Conservation (phyloP, 2,113 vertebrate species). For the Noctilio leporinus region DNA sequence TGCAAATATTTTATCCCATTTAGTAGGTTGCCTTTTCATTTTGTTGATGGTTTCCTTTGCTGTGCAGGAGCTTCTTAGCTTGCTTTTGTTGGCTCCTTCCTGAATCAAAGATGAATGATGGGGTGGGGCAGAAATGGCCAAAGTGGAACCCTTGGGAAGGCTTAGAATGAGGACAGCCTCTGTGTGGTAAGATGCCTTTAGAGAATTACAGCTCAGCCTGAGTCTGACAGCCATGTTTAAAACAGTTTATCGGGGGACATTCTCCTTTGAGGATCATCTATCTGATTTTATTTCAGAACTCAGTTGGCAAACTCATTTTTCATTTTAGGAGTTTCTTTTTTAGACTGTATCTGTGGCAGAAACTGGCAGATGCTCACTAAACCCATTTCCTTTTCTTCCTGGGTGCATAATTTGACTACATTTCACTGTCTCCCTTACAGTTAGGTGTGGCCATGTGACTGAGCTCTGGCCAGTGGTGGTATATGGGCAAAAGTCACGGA, state of each 20-base stretch:
- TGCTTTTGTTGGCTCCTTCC: neutral
- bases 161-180: neutral
- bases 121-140: neutral
- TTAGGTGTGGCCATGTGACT: neutral
- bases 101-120: neutral
- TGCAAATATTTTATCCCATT: neutral
- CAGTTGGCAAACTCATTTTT: neutral
- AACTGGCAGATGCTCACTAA: neutral
- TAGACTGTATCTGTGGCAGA: neutral
- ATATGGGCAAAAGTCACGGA: neutral
- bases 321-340: neutral
- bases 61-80: neutral
- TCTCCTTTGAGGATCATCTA: neutral
- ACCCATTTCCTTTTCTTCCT: neutral
- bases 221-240: neutral
- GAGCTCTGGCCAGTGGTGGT: neutral
- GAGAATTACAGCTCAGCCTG: neutral
- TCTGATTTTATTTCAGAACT: constrained; percentile 26
- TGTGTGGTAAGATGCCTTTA: neutral
- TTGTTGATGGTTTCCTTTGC: neutral
- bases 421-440: neutral
- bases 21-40: neutral
- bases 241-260: neutral
- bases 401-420: neutral
- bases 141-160: neutral